Conservation (phyloP, 2,888 invertebrate genomes). For the Carcina quercana region DNA sequence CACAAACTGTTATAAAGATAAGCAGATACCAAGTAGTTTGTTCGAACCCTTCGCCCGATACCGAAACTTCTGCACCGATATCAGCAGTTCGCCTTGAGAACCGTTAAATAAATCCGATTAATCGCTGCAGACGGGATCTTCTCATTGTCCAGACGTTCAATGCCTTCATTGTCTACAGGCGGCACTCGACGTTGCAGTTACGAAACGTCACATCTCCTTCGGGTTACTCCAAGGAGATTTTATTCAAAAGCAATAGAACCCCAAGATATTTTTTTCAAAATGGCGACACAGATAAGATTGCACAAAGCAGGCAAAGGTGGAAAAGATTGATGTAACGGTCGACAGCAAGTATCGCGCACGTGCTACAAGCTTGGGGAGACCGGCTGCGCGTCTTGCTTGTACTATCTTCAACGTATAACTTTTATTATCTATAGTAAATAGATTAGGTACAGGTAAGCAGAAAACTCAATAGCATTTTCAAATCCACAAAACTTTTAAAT, state of each 20-base stretch:
- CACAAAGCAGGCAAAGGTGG: conserved; percentile 52
- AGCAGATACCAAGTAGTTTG: no score
- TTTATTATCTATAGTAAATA: no score
- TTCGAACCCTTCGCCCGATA: conserved; percentile 4
- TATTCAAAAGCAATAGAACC: conserved; percentile 18
- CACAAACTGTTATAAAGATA: no score
- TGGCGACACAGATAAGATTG: conserved; percentile 32
- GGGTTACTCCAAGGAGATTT: conserved; percentile 17
- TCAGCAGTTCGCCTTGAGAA: conserved; percentile 29
- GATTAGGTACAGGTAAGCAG: no score
- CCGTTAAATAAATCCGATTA: conserved; percentile 64
- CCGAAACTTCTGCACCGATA: conserved; percentile 12
- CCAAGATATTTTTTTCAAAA: conserved; percentile 23
- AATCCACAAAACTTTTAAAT: no score
- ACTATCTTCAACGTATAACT: no score
- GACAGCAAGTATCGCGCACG: conserved; percentile 58
- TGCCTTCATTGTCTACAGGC: conserved; percentile 55
- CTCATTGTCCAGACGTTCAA: conserved; percentile 61
- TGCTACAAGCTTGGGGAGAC: no score
- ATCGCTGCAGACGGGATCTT: conserved; percentile 44
- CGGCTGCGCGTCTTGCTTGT: conserved; percentile 37
- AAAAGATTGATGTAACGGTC: conserved; percentile 69
- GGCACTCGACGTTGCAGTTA: conserved; percentile 11
- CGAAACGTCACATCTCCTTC: conserved; percentile 25
- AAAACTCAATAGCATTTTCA: no score